These are phyloP conservation scores for Characodon lateralis DNA, from an alignment of 2,797 vertebrate species.

Conservation along the genomic window DNA sequence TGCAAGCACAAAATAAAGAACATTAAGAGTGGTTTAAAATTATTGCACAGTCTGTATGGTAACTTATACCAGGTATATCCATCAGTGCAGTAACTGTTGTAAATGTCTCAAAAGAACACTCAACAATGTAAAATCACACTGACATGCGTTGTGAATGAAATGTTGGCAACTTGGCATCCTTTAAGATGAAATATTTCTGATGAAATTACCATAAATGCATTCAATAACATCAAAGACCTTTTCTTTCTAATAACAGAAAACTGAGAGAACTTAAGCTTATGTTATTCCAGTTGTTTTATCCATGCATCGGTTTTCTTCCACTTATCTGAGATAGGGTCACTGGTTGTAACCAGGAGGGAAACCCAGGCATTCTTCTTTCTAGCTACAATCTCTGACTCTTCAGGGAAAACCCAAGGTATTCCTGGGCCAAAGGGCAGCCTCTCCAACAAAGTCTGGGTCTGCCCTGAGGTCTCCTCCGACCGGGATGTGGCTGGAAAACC, in stretches of 20 bases:
- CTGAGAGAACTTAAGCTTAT: constrained; percentile 20
- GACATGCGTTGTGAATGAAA: constrained; percentile 9
- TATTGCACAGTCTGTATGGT: neutral
- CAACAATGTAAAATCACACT: constrained; percentile 1
- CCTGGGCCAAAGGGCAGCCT: neutral
- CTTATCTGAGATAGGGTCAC: no score
- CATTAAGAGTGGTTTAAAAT: neutral
- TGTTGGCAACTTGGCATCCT: constrained; percentile 27
- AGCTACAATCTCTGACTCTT: no score
- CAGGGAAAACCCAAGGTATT: no score
- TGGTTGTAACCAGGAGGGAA: no score
- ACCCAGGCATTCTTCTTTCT: no score
- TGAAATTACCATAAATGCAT: constrained; percentile 34
- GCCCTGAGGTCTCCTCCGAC: neutral
- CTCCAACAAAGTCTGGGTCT: neutral
- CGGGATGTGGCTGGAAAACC: neutral
- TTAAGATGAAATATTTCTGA: constrained; percentile 36
- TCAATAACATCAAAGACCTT: constrained; percentile 41
- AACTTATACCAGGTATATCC: neutral
- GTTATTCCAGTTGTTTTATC: no score
- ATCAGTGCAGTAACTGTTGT: neutral
- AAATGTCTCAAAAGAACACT: constrained; percentile 7
- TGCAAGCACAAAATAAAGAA: neutral
- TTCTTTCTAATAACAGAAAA: constrained; percentile 34
- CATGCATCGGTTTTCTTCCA: no score